Base-by-base conservation (phyloP, 2,797 vertebrate species). In the Gila robusta region DNA sequence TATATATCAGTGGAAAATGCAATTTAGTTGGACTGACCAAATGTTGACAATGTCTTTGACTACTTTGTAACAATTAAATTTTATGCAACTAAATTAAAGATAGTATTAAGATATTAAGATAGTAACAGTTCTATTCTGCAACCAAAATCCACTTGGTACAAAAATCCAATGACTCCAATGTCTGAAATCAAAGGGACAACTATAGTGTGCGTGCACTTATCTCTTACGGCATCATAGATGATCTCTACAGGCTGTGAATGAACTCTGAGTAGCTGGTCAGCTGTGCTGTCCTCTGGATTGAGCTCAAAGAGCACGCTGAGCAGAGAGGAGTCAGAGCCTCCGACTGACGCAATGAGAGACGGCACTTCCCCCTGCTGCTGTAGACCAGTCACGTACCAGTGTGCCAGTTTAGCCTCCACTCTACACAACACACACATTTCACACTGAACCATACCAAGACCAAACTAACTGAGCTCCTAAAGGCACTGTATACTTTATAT, bases 231-330 rank as follows among this genome's bases (percentile, higher is more conserved):
- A 84, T 99, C 98, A 0, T 99, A 99, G 91, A 98, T 97, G 66
- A 99, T 96, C 94, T 99, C 97, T 49, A 99, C 97, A 0, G 98
- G 97, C 91, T 99, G 98, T 0, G 98, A 99, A 84, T 96, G 92
- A 47, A 99, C 92, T 1, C 90, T 80, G 67, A 99, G 94, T 44
- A 96, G 95, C 92, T 99, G 98, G 93, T 98, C 97, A 4, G 96
- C 96, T 0, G 90, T 4, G 44, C 93, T 96, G 41, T 94, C 92
- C 81, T 98, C 95, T 0, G 98, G 98, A 89, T 98, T 98, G 23
- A 95, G 79, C 93, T 98, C 96, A 87, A 98, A 99, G 81, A 95
- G 93, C 0, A 98, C 93, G 6, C 92, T 94, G 62, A 99, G 96
- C 73, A 99, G 93, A 21, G 97, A 98, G 0, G 98, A 98, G 6